Percentiles rank a stretch among this genome's conserved stretches.
Conservation (phyloP, 2,797 vertebrate genomes). For the Danionella dracula region DNA sequence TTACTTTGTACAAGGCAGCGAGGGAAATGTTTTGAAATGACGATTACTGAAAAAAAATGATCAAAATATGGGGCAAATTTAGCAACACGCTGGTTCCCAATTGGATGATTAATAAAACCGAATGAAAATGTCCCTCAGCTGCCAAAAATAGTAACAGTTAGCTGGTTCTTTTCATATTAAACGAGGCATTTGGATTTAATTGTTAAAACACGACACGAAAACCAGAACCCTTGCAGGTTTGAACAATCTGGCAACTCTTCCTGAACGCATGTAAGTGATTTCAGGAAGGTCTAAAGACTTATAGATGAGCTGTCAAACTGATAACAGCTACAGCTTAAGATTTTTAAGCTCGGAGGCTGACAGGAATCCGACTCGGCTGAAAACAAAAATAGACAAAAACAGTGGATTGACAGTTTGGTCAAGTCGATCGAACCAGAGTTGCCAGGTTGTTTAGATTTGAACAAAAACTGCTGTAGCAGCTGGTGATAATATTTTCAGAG, state of each 20-base stretch:
- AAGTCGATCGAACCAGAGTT: neutral
- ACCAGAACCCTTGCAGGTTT: neutral
- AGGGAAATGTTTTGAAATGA: slow-evolving; percentile 11
- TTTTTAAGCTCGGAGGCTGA: slow-evolving; percentile 11
- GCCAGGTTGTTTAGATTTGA: neutral
- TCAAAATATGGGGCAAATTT: neutral
- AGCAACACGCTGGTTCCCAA: slow-evolving; percentile 15
- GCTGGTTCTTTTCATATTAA: slow-evolving; percentile 22
- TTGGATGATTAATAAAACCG: neutral
- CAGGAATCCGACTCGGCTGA: neutral
- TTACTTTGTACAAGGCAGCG: neutral
- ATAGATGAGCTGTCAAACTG: slow-evolving; percentile 32
- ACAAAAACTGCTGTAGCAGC: neutral
- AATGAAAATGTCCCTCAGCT: slow-evolving; percentile 26
- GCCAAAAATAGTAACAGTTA: slow-evolving; percentile 4
- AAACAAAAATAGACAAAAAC: neutral
- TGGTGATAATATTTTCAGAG: neutral
- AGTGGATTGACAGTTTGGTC: neutral
- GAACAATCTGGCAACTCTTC: slow-evolving; percentile 21
- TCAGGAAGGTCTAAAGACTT: slow-evolving; percentile 11
- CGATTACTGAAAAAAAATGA: slow-evolving; percentile 15
- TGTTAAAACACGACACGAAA: neutral
- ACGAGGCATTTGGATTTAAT: neutral
- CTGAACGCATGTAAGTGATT: slow-evolving; percentile 14
- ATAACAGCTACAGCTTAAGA: neutral